phyloP scores from a whole-genome alignment of 2,888 invertebrate genomes.

The Chloromyia formosa region DNA sequence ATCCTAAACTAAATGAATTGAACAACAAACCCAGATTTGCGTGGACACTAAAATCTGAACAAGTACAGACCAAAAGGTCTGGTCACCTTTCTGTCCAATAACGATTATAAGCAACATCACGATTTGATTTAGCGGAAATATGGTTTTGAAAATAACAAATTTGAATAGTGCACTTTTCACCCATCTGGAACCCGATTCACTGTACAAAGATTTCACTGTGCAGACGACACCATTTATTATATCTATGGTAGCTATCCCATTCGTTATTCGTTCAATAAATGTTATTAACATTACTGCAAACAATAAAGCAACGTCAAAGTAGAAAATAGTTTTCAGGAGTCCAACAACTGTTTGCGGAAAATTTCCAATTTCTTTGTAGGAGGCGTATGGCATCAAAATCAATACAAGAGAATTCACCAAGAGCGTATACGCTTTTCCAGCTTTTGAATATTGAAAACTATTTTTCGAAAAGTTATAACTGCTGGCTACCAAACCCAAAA shows the following conservation, averaged over 20 bases:
- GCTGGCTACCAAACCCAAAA: background rate
- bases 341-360: background rate
- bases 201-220: background rate
- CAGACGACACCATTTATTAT: background rate
- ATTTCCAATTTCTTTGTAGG: background rate
- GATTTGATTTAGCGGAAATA: conserved; percentile 20
- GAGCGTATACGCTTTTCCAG: background rate
- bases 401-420: background rate
- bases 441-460: background rate
- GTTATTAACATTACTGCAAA: background rate
- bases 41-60: background rate
- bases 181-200: background rate
- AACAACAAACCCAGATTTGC: background rate
- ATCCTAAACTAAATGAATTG: conserved; percentile 2
- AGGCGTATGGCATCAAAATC: background rate
- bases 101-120: background rate
- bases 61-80: background rate
- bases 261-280: background rate
- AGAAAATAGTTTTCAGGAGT: background rate
- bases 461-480: background rate
- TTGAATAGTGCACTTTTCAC: background rate
- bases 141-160: conserved; percentile 15
- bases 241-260: background rate
- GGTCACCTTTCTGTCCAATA: background rate
- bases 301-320: background rate